A percentile compares a stretch with the other conserved stretches of the same genome.
These are phyloP conservation scores for Entomobrya proxima DNA, from an alignment of 2,888 invertebrate genomes.

Conservation along the genomic window DNA sequence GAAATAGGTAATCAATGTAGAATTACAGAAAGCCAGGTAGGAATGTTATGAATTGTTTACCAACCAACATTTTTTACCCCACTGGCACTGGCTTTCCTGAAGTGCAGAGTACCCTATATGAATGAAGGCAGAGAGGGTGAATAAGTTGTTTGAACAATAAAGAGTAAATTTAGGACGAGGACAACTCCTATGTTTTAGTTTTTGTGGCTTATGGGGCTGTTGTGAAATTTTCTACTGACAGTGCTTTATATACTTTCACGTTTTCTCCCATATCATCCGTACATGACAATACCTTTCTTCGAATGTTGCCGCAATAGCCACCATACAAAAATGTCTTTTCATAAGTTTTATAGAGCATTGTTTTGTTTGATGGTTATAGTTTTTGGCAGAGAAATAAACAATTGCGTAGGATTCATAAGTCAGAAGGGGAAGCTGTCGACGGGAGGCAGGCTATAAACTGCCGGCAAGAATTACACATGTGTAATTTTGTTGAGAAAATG, in stretches of 20 bases:
- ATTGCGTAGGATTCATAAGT: conserved; percentile 58
- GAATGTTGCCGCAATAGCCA: background rate
- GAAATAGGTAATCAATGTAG: background rate
- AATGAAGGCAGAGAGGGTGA: background rate
- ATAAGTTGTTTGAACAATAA: conserved; percentile 4
- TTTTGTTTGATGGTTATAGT: conserved; percentile 47
- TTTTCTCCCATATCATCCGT: background rate
- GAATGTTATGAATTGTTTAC: too few relatives aligned
- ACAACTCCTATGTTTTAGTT: conserved; percentile 53
- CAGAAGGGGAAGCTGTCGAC: conserved; percentile 63
- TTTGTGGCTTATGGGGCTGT: conserved; percentile 54
- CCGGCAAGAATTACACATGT: conserved; percentile 65
- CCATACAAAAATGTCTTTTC: background rate
- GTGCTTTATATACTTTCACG: conserved; percentile 9
- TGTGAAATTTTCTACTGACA: conserved; percentile 50
- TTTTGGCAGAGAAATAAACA: conserved; percentile 58
- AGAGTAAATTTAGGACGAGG: conserved; percentile 44
- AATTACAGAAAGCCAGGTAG: too few relatives aligned
- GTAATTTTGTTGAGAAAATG: conserved; percentile 69
- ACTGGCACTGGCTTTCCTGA: background rate
- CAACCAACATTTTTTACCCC: too few relatives aligned
- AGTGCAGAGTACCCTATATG: too few relatives aligned
- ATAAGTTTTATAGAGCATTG: background rate
- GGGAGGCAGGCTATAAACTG: conserved; percentile 66
- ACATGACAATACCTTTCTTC: background rate